Conservation (phyloP, 2,888 invertebrate species). For the Romanomermis culicivorax region DNA sequence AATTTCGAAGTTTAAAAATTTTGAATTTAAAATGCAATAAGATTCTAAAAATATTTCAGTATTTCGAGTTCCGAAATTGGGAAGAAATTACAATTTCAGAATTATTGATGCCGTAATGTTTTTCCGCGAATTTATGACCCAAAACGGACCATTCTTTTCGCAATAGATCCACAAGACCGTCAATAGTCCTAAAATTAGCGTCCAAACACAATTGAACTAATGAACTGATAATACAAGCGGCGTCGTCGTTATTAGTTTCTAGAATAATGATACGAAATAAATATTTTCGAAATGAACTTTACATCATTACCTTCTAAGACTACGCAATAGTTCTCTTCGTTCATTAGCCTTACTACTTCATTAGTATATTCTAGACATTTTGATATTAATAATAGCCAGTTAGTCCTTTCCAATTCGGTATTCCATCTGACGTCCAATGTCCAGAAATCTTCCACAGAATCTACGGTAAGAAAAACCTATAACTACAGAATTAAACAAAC, state of each 20-base stretch:
- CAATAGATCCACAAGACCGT: slow-evolving; percentile 67
- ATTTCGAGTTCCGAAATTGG: too few species aligned
- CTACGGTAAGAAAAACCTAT: slow-evolving; percentile 12
- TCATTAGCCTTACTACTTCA: slow-evolving; percentile 46
- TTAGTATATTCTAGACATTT: slow-evolving; percentile 50
- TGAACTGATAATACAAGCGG: slow-evolving; percentile 50
- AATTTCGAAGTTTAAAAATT: too few species aligned
- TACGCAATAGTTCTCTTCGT: too few species aligned
- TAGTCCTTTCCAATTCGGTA: slow-evolving; percentile 36
- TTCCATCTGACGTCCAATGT: slow-evolving; percentile 35
- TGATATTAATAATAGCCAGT: slow-evolving; percentile 63
- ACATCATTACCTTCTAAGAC: too few species aligned
- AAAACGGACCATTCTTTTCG: slow-evolving; percentile 86
- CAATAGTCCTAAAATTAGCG: slow-evolving; percentile 53
- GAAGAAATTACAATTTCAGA: too few species aligned
- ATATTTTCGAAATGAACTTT: slow-evolving; percentile 12
- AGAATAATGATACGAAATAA: neutral
- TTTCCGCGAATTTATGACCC: slow-evolving; percentile 61
- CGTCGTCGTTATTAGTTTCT: slow-evolving; percentile 36
- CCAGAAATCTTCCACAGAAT: slow-evolving; percentile 26
- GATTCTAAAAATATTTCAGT: too few species aligned
- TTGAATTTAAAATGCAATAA: too few species aligned
- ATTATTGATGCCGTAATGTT: slow-evolving; percentile 21
- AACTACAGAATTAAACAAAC: too few species aligned
- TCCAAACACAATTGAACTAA: slow-evolving; percentile 67